Evolutionary conservation across 2,113 vertebrate genomes (phyloP).

Genomic region (Clarias gariepinus): DNA sequence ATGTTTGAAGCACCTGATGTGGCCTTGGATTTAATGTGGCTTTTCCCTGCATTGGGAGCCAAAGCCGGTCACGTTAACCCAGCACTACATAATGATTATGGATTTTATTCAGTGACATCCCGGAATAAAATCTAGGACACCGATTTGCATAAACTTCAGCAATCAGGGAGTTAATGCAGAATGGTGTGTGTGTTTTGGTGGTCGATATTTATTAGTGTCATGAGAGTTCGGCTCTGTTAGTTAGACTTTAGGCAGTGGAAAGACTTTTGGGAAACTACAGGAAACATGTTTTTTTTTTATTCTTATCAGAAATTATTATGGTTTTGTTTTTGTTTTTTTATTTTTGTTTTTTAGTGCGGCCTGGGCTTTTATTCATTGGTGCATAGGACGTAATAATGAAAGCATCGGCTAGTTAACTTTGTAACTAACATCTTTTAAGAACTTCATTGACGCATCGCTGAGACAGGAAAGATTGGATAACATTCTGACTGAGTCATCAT

Average conservation of each 20-base stretch:
- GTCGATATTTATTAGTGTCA: not conserved
- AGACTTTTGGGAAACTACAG: not conserved
- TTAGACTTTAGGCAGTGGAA: not conserved
- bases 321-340: not conserved
- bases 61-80: not conserved
- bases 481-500: no score
- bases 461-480: no score
- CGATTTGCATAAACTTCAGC: not conserved
- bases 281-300: not conserved
- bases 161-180: not conserved
- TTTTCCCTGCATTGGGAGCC: not conserved
- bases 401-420: no score
- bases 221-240: not conserved
- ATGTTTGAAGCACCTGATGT: not conserved
- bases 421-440: no score
- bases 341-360: not conserved
- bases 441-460: no score
- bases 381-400: not conserved
- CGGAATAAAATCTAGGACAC: not conserved
- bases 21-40: not conserved
- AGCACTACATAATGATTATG: not conserved
- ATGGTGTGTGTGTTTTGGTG: not conserved
- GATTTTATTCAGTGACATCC: not conserved
- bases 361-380: not conserved
- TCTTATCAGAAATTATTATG: not conserved